Conservation (phyloP, 1,140 invertebrate species). For the Drosophila athabasca region DNA sequence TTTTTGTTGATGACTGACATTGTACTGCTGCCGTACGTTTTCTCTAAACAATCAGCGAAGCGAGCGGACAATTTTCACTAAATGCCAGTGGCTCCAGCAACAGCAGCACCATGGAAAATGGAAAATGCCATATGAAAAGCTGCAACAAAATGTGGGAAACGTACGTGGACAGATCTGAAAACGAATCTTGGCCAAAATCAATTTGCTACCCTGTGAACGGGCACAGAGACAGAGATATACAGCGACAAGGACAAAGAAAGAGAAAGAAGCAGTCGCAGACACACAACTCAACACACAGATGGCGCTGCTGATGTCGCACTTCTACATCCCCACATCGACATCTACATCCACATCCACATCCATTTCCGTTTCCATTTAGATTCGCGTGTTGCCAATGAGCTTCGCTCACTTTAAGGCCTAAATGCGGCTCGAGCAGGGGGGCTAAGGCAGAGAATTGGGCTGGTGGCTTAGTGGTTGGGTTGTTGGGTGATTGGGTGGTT, state of each 20-base stretch:
- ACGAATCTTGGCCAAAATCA: conserved; percentile 67
- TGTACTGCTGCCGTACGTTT: conserved; percentile 60
- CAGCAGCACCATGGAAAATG: conserved; percentile 41
- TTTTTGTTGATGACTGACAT: conserved; percentile 57
- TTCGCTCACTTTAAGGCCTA: conserved; percentile 28
- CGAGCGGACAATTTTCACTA: conserved; percentile 72
- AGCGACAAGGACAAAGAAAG: conserved; percentile 19
- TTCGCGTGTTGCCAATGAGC: conserved; percentile 49
- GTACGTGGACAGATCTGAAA: not conserved
- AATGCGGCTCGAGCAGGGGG: conserved; percentile 11
- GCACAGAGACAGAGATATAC: conserved; percentile 24
- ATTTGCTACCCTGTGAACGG: conserved; percentile 66
- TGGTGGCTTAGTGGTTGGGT: no score
- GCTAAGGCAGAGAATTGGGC: not conserved
- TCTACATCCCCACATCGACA: conserved; percentile 1
- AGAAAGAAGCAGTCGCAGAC: no score
- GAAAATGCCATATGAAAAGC: conserved; percentile 51
- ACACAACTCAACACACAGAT: not conserved
- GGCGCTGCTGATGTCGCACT: no score
- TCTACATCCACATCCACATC: conserved; percentile 37
- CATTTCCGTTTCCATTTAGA: conserved; percentile 53
- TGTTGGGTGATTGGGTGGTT: not conserved
- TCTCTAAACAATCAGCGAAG: conserved; percentile 77
- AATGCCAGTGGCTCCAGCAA: conserved; percentile 50
- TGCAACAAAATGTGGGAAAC: conserved; percentile 27